Evolutionary conservation across 1,140 invertebrate genomes (phyloP).

Genomic region (Pectinophora gossypiella): DNA sequence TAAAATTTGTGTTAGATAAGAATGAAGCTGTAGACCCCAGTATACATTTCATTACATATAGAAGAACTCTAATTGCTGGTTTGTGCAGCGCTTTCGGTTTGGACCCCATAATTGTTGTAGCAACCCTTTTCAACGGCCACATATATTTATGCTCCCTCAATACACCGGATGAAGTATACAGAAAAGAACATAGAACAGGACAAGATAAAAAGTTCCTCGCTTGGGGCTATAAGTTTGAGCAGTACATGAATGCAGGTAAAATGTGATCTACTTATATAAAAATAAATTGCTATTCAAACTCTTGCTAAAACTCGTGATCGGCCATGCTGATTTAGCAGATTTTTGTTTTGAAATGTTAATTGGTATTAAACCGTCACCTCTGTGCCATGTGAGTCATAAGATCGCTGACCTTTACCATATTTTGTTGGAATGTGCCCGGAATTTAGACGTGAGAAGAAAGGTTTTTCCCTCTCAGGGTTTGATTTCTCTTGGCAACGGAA

Average conservation of each 20-base stretch:
- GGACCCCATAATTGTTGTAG: slow-evolving; percentile 78
- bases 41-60: slow-evolving; percentile 80
- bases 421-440: too few relatives aligned
- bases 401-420: too few relatives aligned
- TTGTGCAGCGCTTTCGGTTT: slow-evolving; percentile 78
- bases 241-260: slow-evolving; percentile 70
- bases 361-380: too few relatives aligned
- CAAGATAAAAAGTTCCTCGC: slow-evolving; percentile 73
- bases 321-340: too few relatives aligned
- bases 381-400: too few relatives aligned
- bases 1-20: slow-evolving; percentile 66
- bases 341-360: too few relatives aligned
- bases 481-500: too few relatives aligned
- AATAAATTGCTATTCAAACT: too few relatives aligned
- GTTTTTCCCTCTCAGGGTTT: too few relatives aligned
- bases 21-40: slow-evolving; percentile 17
- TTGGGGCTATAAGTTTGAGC: slow-evolving; percentile 88
- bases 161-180: slow-evolving; percentile 68
- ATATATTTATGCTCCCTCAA: slow-evolving; percentile 81
- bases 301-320: too few relatives aligned
- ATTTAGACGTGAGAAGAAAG: too few relatives aligned
- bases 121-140: slow-evolving; percentile 77
- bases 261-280: slow-evolving; percentile 11
- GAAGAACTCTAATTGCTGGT: slow-evolving; percentile 80
- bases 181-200: slow-evolving; percentile 46